Evolutionary conservation across 2,888 invertebrate species (phyloP), one percentile per base, ranked within the genome.

Genomic region (Silvanus unidentatus): DNA sequence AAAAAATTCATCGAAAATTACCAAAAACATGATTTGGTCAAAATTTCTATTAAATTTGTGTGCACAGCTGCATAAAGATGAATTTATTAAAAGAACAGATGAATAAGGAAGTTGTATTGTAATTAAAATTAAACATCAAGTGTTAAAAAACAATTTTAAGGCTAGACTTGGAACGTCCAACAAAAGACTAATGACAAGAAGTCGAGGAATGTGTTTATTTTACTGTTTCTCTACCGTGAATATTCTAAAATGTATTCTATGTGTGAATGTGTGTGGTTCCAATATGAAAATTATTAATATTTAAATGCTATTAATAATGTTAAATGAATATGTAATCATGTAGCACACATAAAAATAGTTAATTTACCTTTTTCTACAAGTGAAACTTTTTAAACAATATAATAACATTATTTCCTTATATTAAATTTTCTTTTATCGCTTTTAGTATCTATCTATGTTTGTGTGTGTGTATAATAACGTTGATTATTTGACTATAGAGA

Each of bases 31-130:
- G 49, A 50, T 49, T 48, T n/a, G n/a, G n/a, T n/a, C n/a, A n/a
- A n/a, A n/a, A n/a, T n/a, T n/a, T 22, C 3, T 22, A 22, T 50
- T 49, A 47, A 47, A 43, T 44, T 29, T 58, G 53, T 58, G 49
- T 47, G 51, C 52, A 49, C 58, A 58, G 58, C 58, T 58, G 58
- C 53, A 49, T 46, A 42, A 42, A 42, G 41, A 11, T 36, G 36
- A 10, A 16, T 15, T 10, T 36, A 16, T 36, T 6, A 16, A 16
- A 13, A 16, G 12, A 6, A 5, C 8, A 35, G 35, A 14, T 36
- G 16, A 36, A 39, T 44, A 44, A 47, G 47, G 43, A 40, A 47
- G 44, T 47, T 27, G 44, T 16, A 43, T 42, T 42, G 39, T 42
- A 42, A 46, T 42, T 46, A 35, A 46, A 47, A 47, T 47, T 36